Evolutionary conservation across 2,113 vertebrate species (phyloP), one percentile per base, ranked within the genome.

Genomic region (Microcebus jonahi): DNA sequence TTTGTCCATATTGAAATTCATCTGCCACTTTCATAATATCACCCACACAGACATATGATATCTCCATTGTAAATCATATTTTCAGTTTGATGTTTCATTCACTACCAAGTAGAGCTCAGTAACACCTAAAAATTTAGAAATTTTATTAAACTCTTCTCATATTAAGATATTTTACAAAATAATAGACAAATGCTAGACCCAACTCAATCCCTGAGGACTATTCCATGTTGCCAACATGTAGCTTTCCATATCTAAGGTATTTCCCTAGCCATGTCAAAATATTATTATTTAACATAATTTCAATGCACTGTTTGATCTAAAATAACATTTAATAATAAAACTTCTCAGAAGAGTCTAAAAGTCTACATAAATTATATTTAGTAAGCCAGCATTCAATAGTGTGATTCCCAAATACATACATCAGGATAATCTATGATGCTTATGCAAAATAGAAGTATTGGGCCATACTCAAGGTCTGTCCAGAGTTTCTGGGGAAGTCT

Each of bases 1-100:
- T 67, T 65, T 94, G 12, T 63, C 75, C 31, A 76, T 80, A 76
- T 84, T 84, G 63, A 95, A 92, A 55, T 94, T 73, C 17, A 92
- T 67, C 79, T 87, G 23, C 21, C 61, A 86, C 80, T 80, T 93
- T 91, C 42, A 61, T 86, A 70, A 75, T 39, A 50, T 8, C 20
- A 80, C 63, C n/a, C 11, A 92, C 73, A 81, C 21, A 88, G 21
- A 6, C 2, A 77, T 86, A 27, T 68, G 17, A 36, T 55, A 53
- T 21, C 42, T 31, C 59, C 7, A 42, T 34, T 34, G 50, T 12
- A 77, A 86, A 87, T 34, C 42, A 13, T 8, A 80, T 42, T 63
- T 55, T 17, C 29, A 79, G 11, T 21, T 92, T 82, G 2, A 59
- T n/a, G 71, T 71, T 94, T 65, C 0, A n/a, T 8, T 82, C 7